Conservation (phyloP, 1,140 invertebrate genomes). For the Meloidogyne floridensis region DNA sequence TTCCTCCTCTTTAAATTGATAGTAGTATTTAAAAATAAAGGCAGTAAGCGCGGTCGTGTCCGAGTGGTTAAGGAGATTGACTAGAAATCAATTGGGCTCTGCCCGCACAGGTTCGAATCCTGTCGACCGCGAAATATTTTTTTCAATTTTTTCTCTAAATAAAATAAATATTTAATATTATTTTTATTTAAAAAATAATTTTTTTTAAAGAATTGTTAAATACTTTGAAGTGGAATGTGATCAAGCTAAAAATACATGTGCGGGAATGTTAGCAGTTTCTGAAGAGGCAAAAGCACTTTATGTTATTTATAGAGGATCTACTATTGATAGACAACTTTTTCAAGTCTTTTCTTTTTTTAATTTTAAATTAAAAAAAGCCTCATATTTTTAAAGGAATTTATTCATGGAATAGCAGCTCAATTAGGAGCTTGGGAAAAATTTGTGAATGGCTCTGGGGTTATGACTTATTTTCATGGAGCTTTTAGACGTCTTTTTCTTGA, state of each 20-base stretch:
- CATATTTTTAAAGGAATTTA: slow-evolving; percentile 48
- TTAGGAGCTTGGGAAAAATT: slow-evolving; percentile 66
- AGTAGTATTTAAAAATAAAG: background rate
- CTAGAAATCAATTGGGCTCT: slow-evolving; percentile 48
- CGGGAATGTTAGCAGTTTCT: slow-evolving; percentile 63
- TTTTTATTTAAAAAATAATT: background rate
- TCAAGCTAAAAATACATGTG: slow-evolving; percentile 57
- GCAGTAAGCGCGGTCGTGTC: slow-evolving; percentile 32
- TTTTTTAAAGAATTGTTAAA: slow-evolving; percentile 53
- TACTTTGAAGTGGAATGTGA: slow-evolving; percentile 64
- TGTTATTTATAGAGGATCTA: slow-evolving; percentile 60
- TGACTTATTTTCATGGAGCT: slow-evolving; percentile 63
- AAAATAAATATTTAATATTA: background rate
- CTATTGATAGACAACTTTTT: slow-evolving; percentile 60
- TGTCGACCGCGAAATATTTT: slow-evolving; percentile 57
- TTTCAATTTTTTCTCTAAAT: background rate
- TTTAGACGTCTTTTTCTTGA: slow-evolving; percentile 59
- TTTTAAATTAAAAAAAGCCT: slow-evolving; percentile 9
- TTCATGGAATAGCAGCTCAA: slow-evolving; percentile 64
- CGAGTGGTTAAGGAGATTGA: slow-evolving; percentile 48
- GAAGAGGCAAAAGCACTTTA: slow-evolving; percentile 64
- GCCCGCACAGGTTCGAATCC: slow-evolving; percentile 60
- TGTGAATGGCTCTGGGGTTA: slow-evolving; percentile 61
- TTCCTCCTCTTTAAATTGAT: background rate
- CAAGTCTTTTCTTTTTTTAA: slow-evolving; percentile 29